phyloP scores from a whole-genome alignment of 2,888 invertebrate genomes.

The Escarpia spicata region DNA sequence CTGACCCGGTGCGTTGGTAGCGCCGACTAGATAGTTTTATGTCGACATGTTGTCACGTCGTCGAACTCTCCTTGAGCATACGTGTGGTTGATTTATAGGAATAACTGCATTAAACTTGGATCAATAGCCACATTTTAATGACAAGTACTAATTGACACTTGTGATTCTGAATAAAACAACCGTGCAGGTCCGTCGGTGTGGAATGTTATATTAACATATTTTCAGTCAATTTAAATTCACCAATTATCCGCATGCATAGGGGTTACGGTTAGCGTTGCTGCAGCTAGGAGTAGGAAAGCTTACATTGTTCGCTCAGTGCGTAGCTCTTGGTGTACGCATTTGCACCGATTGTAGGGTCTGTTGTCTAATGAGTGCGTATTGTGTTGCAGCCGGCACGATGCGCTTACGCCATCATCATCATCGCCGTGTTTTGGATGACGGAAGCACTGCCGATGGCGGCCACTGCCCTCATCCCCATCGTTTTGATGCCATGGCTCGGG shows the following conservation, averaged over 20 bases:
- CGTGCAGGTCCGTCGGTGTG: background rate
- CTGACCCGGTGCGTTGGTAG: background rate
- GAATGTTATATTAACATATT: background rate
- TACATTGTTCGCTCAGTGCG: background rate
- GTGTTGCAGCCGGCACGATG: constrained; percentile 55
- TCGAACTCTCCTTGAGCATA: background rate
- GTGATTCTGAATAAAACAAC: background rate
- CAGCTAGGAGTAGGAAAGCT: background rate
- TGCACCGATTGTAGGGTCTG: background rate
- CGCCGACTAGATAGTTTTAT: background rate
- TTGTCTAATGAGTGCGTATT: background rate
- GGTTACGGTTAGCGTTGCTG: no score
- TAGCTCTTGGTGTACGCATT: background rate
- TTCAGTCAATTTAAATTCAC: background rate
- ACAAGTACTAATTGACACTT: background rate
- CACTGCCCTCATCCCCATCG: constrained; percentile 48
- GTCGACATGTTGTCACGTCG: background rate
- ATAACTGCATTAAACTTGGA: background rate
- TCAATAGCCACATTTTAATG: background rate
- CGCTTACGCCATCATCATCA: constrained; percentile 55
- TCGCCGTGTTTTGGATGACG: constrained; percentile 51
- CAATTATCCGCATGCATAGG: no score
- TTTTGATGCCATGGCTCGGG: constrained; percentile 47
- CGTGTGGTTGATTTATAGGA: background rate
- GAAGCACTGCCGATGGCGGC: constrained; percentile 49